These are phyloP conservation scores for Drosophila saltans DNA, from an alignment of 1,140 invertebrate genomes.

Conservation along the genomic window DNA sequence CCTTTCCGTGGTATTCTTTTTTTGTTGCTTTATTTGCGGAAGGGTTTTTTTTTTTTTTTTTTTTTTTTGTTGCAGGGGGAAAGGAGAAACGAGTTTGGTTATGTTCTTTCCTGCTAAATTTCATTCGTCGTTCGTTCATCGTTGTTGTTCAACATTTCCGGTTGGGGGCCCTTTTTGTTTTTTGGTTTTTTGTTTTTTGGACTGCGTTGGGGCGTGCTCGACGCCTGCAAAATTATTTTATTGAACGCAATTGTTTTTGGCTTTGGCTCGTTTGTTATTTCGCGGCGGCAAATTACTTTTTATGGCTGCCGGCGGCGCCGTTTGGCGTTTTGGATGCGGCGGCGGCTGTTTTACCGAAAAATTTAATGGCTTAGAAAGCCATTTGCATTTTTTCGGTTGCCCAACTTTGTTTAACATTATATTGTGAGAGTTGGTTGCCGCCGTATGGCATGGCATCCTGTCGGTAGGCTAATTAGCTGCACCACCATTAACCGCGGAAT, in stretches of 20 bases:
- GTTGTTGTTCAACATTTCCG: slow-evolving; percentile 40
- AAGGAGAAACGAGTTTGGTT: background rate
- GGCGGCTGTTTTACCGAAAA: slow-evolving; percentile 70
- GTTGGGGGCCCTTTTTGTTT: slow-evolving; percentile 36
- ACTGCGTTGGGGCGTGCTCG: slow-evolving; percentile 31
- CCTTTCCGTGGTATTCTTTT: background rate
- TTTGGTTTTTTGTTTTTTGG: background rate
- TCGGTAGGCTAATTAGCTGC: slow-evolving; percentile 34
- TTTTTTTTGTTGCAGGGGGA: background rate
- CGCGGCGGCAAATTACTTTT: slow-evolving; percentile 80
- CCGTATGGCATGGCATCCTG: slow-evolving; percentile 59
- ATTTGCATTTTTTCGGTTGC: slow-evolving; percentile 74
- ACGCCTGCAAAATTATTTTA: slow-evolving; percentile 76
- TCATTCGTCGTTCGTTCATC: background rate
- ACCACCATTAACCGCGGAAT: background rate
- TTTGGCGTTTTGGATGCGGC: slow-evolving; percentile 18
- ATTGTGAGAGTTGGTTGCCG: slow-evolving; percentile 29
- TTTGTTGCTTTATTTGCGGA: background rate
- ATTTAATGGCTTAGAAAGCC: slow-evolving; percentile 83
- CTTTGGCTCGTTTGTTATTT: slow-evolving; percentile 81
- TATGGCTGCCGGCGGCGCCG: slow-evolving; percentile 58
- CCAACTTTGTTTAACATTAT: slow-evolving; percentile 77
- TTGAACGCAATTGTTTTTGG: slow-evolving; percentile 81
- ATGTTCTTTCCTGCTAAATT: background rate
- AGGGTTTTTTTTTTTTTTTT: background rate